phyloP scores from a whole-genome alignment of 2,113 vertebrate species.

The Tetrax tetrax region DNA sequence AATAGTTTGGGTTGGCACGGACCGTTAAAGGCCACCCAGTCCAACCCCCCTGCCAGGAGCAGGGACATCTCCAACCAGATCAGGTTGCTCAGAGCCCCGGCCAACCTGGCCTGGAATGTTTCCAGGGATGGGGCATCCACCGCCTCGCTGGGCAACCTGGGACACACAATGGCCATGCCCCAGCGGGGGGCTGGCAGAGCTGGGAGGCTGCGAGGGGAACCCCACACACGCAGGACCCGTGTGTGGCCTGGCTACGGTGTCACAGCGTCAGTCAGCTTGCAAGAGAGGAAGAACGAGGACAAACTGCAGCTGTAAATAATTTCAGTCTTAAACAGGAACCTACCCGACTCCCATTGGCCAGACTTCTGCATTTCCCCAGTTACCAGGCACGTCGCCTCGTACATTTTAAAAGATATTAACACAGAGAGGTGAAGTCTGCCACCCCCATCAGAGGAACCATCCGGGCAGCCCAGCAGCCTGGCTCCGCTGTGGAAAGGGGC shows the following conservation, averaged over 20 bases:
- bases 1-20: no score
- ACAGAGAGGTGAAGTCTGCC: neutral
- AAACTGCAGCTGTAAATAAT: neutral
- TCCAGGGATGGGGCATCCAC: no score
- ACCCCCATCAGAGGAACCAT: neutral
- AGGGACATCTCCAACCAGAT: no score
- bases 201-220: neutral
- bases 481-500: fast-evolving
- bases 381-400: no score
- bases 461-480: neutral
- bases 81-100: no score
- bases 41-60: no score
- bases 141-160: no score
- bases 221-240: neutral
- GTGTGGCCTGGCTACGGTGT: neutral
- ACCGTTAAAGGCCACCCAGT: no score
- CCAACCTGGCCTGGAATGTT: no score
- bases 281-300: neutral
- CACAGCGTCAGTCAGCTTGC: neutral
- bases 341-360: neutral
- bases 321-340: neutral
- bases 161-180: neutral
- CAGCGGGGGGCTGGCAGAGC: neutral
- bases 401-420: no score
- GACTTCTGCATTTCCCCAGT: neutral